A percentile compares a stretch with the other conserved stretches of the same genome.
Conservation (phyloP, 2,888 invertebrate genomes). For the Hirtodrosophila cameraria region DNA sequence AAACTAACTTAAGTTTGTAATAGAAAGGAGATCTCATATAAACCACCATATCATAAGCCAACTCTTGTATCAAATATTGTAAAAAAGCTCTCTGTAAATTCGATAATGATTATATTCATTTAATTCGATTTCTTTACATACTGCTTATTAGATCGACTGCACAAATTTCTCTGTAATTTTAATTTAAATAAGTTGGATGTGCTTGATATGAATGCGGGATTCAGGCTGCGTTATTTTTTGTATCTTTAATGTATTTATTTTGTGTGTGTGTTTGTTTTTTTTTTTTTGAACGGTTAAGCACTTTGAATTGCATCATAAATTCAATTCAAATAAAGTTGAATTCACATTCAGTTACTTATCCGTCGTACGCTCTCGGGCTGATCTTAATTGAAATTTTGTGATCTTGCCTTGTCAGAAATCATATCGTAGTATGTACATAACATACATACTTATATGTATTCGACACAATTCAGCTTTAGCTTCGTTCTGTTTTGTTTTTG, state of each 20-base stretch:
- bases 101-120: too few relatives aligned
- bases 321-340: conserved; percentile 66
- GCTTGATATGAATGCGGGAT: conserved; percentile 42
- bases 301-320: conserved; percentile 67
- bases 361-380: conserved; percentile 41
- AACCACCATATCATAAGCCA: too few relatives aligned
- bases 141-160: conserved; percentile 19
- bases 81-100: too few relatives aligned
- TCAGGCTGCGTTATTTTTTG: conserved; percentile 21
- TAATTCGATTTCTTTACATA: conserved; percentile 1
- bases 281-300: conserved; percentile 12
- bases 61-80: too few relatives aligned
- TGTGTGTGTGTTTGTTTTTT: conserved; percentile 20
- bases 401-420: conserved; percentile 55
- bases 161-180: conserved; percentile 33
- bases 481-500: conserved; percentile 62
- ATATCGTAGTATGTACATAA: conserved; percentile 31
- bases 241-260: conserved; percentile 27
- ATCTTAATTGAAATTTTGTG: conserved; percentile 71
- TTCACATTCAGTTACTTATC: conserved; percentile 63
- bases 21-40: too few relatives aligned
- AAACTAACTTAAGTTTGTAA: too few relatives aligned
- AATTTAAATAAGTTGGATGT: conserved; percentile 26
- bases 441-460: too few relatives aligned
- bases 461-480: conserved; percentile 44